phyloP scores from a whole-genome alignment of 2,888 invertebrate species.

The Leptogaster cylindrica region DNA sequence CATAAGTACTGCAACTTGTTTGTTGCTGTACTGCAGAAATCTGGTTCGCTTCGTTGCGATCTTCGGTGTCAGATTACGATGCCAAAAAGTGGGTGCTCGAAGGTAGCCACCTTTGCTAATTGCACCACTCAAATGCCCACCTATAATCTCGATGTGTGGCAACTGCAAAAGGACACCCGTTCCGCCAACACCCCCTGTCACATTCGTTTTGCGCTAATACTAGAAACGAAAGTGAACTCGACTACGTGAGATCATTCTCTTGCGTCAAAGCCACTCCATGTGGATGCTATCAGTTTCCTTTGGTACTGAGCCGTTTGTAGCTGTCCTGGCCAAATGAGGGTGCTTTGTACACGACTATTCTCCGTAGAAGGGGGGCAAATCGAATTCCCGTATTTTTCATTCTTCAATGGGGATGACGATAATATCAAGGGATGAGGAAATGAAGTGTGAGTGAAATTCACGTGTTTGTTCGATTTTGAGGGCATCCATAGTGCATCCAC shows the following conservation, averaged over 20 bases:
- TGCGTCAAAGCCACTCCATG: neutral
- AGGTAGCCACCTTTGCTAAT: neutral
- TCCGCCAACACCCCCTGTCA: too few relatives aligned
- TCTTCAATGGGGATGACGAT: slow-evolving; percentile 8
- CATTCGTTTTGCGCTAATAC: neutral
- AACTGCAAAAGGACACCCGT: too few relatives aligned
- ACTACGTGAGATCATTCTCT: neutral
- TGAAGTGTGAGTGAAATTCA: slow-evolving; percentile 21
- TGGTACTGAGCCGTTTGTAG: neutral
- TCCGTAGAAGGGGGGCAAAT: slow-evolving; percentile 24
- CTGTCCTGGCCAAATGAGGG: slow-evolving; percentile 12
- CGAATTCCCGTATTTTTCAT: slow-evolving; percentile 33
- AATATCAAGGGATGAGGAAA: neutral
- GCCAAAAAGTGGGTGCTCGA: slow-evolving; percentile 29
- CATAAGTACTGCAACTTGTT: neutral
- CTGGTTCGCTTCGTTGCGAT: neutral
- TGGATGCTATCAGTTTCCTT: slow-evolving; percentile 14
- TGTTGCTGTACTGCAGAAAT: neutral
- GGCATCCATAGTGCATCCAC: slow-evolving; percentile 34
- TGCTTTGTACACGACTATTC: too few relatives aligned
- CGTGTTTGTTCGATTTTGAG: slow-evolving; percentile 29
- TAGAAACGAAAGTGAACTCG: neutral
- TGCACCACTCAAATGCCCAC: neutral
- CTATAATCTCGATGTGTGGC: too few relatives aligned
- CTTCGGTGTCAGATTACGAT: slow-evolving; percentile 8